Evolutionary conservation across 1,140 invertebrate species (phyloP).

Genomic region (Trinorchestia longiramus): DNA sequence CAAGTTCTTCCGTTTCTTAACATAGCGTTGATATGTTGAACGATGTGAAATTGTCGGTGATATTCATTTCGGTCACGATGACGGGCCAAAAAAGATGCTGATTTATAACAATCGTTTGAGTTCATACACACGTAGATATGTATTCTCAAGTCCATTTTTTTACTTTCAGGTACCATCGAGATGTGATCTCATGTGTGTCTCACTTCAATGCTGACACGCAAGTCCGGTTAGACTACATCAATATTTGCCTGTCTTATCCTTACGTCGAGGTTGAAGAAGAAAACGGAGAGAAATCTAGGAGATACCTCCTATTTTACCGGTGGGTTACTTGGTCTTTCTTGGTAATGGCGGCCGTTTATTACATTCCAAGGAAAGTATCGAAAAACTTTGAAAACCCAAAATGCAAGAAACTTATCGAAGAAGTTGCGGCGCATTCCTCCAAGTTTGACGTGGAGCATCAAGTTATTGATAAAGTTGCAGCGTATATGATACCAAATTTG

Average conservation of each 20-base stretch:
- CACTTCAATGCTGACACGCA: conserved; percentile 59
- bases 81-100: too few species aligned
- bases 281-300: conserved; percentile 5
- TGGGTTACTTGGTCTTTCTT: conserved; percentile 56
- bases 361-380: conserved; percentile 56
- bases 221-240: conserved; percentile 56
- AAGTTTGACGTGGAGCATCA: conserved; percentile 46
- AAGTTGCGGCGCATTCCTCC: conserved; percentile 21
- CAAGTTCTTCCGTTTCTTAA: too few species aligned
- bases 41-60: too few species aligned
- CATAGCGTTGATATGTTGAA: too few species aligned
- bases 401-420: conserved; percentile 56
- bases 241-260: conserved; percentile 55
- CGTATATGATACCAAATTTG: conserved; percentile 49
- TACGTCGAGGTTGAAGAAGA: conserved; percentile 54
- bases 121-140: too few species aligned
- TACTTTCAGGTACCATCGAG: conserved; percentile 56
- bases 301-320: conserved; percentile 55
- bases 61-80: too few species aligned
- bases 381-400: conserved; percentile 57
- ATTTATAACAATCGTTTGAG: too few species aligned
- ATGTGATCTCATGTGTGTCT: conserved; percentile 56
- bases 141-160: not conserved
- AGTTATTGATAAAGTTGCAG: conserved; percentile 25
- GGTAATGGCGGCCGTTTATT: conserved; percentile 56